Evolutionary conservation across 2,888 invertebrate species (phyloP).

Genomic region (Apamea anceps): DNA sequence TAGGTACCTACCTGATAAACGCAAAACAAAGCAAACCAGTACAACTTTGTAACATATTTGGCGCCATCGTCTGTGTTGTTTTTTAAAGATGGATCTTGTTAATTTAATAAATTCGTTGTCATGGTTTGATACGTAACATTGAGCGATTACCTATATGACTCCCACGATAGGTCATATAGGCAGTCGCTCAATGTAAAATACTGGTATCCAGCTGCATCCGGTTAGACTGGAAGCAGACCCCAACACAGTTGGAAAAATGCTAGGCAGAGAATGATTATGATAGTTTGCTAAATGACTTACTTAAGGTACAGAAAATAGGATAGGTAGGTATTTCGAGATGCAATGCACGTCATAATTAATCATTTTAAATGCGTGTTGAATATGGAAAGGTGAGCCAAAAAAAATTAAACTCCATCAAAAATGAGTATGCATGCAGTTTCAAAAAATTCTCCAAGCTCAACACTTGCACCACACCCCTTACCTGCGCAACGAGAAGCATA

Average conservation of each 20-base stretch:
- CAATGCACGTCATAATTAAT: background rate
- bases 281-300: background rate
- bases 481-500: conserved; percentile 55
- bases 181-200: background rate
- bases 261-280: background rate
- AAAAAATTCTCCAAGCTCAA: conserved; percentile 12
- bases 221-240: background rate
- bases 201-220: background rate
- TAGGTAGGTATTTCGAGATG: background rate
- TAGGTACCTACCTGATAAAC: background rate
- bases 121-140: background rate
- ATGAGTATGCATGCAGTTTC: background rate
- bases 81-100: background rate
- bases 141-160: no score
- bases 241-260: background rate
- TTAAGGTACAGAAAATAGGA: background rate
- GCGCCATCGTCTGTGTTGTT: background rate
- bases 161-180: no score
- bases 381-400: background rate
- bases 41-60: background rate
- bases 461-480: conserved; percentile 45
- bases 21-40: background rate
- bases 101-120: background rate
- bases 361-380: background rate
- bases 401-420: background rate